Conservation (phyloP, 2,113 vertebrate genomes). For the Bos taurus region DNA sequence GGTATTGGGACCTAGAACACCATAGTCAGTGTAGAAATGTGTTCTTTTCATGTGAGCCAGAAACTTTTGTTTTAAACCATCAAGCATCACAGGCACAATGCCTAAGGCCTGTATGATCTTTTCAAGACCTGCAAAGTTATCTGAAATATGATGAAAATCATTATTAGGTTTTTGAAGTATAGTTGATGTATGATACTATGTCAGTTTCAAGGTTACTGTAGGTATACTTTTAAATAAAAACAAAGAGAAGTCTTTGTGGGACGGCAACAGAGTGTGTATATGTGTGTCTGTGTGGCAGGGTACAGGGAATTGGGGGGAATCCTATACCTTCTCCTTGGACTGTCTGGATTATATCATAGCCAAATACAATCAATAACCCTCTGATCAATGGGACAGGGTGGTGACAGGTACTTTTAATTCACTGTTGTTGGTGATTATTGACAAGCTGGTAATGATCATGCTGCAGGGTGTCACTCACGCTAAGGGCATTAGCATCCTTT, state of each 20-base stretch:
- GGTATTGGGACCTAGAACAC: background rate
- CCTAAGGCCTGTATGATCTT: background rate
- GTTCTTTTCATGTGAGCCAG: background rate
- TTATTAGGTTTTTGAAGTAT: background rate
- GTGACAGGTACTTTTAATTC: slow-evolving; percentile 87
- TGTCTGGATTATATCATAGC: slow-evolving; percentile 76
- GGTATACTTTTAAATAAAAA: slow-evolving; percentile 35
- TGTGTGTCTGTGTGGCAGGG: background rate
- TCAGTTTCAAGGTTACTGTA: background rate
- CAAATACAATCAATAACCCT: slow-evolving; percentile 83
- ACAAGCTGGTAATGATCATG: slow-evolving; percentile 86
- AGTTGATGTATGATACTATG: background rate
- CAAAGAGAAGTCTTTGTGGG: background rate
- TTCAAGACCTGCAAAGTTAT: background rate
- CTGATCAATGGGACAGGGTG: slow-evolving; percentile 85
- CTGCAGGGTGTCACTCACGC: slow-evolving; percentile 83
- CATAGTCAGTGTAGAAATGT: background rate
- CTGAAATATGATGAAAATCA: background rate
- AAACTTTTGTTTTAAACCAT: background rate
- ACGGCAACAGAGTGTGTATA: background rate
- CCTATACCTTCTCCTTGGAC: slow-evolving; percentile 40
- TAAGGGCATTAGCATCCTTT: slow-evolving; percentile 85
- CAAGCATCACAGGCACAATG: background rate
- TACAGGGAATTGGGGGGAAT: background rate
- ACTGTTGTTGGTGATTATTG: slow-evolving; percentile 88